These are phyloP conservation scores for Ceuthmochares aereus DNA, from an alignment of 2,113 vertebrate genomes.

Conservation along the genomic window DNA sequence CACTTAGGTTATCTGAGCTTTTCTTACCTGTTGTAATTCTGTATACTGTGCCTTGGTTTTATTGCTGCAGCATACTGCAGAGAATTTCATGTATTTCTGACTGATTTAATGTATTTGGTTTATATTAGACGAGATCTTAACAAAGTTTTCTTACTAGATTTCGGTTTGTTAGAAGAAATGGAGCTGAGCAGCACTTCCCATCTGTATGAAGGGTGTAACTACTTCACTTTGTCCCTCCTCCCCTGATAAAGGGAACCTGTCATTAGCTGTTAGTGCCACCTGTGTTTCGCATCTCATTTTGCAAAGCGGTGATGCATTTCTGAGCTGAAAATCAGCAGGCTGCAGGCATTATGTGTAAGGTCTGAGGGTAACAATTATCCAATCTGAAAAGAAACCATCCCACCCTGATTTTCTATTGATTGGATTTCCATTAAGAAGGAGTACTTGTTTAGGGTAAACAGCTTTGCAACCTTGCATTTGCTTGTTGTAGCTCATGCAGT, in stretches of 20 bases:
- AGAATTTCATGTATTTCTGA: background rate
- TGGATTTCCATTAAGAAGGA: background rate
- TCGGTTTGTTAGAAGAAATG: background rate
- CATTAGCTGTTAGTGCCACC: background rate
- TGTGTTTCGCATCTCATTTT: accelerated
- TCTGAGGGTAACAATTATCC: background rate
- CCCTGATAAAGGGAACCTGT: background rate
- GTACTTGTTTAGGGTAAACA: background rate
- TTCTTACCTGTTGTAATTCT: background rate
- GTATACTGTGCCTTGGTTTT: background rate
- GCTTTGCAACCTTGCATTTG: background rate
- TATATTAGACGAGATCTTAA: background rate
- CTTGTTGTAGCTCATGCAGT: background rate
- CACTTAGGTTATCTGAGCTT: background rate
- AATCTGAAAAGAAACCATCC: background rate
- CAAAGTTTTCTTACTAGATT: background rate
- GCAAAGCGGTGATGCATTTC: background rate
- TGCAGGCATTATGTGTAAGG: accelerated
- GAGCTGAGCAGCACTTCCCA: background rate
- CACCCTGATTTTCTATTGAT: background rate
- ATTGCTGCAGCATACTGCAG: background rate
- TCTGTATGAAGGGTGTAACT: background rate
- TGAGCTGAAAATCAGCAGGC: background rate
- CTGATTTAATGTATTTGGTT: background rate
- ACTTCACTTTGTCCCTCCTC: background rate